Evolutionary conservation across 2,113 vertebrate genomes (phyloP).

Genomic region (Syngnathus floridae): DNA sequence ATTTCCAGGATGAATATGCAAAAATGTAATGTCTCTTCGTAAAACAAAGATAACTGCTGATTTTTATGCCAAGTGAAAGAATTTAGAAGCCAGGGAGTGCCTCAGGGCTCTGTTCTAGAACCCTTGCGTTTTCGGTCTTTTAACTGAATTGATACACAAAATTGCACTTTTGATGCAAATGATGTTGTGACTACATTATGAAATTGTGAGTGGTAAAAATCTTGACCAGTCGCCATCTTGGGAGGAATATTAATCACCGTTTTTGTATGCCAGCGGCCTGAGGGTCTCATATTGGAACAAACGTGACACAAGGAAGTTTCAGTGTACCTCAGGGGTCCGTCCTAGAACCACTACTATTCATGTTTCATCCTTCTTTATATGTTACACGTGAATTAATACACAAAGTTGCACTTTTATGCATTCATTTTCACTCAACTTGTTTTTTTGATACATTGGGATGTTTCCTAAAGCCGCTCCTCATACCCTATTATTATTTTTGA

Average conservation of each 20-base stretch:
- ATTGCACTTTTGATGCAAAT: not conserved
- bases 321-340: not conserved
- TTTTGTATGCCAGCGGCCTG: not conserved
- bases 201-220: not conserved
- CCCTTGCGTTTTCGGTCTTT: not conserved
- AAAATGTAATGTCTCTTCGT: not conserved
- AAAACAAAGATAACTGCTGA: constrained; percentile 54
- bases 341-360: not conserved
- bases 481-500: not conserved
- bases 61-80: not conserved
- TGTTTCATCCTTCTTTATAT: not conserved
- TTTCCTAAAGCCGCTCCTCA: not conserved
- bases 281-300: too few species aligned
- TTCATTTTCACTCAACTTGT: not conserved
- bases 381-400: not conserved
- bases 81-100: not conserved
- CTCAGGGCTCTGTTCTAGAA: not conserved
- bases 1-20: not conserved
- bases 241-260: not conserved
- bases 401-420: not conserved
- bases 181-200: not conserved
- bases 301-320: too few species aligned
- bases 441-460: not conserved
- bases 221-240: not conserved
- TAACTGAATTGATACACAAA: not conserved